A percentile compares a stretch with the other conserved stretches of the same genome.
phyloP scores from a whole-genome alignment of 2,797 vertebrate species.

The Leptoclinus maculatus region DNA sequence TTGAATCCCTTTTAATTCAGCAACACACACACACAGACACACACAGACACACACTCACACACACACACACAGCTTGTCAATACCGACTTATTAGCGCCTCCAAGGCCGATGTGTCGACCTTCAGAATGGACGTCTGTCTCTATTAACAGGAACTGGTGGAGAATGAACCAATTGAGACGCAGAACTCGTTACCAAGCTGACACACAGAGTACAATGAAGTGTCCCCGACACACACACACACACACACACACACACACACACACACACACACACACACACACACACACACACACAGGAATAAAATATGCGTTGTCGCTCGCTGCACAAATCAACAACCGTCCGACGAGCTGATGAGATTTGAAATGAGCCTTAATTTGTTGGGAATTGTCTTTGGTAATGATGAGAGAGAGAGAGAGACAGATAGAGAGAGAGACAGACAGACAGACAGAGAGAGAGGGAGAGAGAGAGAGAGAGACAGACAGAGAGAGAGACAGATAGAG shows the following conservation, averaged over 20 bases:
- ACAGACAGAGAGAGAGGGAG: background rate
- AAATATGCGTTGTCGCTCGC: constrained; percentile 74
- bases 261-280: constrained; percentile 37
- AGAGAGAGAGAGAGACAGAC: background rate
- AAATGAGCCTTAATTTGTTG: constrained; percentile 80
- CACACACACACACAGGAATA: constrained; percentile 44
- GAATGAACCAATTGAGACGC: constrained; percentile 67
- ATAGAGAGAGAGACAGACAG: background rate
- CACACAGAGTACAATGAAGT: constrained; percentile 59
- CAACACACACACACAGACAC: constrained; percentile 32
- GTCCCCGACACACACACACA: constrained; percentile 5
- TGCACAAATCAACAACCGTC: constrained; percentile 73
- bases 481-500: background rate
- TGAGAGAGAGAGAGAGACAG: background rate
- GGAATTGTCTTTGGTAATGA: constrained; percentile 73
- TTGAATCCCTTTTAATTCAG: constrained; percentile 23
- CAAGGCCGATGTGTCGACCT: constrained; percentile 76
- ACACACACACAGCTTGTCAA: constrained; percentile 39
- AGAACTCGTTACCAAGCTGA: constrained; percentile 69
- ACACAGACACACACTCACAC: constrained; percentile 37
- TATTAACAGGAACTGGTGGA: constrained; percentile 71
- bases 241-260: constrained; percentile 40
- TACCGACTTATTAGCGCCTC: constrained; percentile 63
- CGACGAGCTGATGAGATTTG: constrained; percentile 75
- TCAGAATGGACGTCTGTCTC: constrained; percentile 68